Percentiles rank a stretch among this genome's conserved stretches.
These are phyloP conservation scores for Amphipyra tragopoginis DNA, from an alignment of 2,888 invertebrate genomes.

Conservation along the genomic window DNA sequence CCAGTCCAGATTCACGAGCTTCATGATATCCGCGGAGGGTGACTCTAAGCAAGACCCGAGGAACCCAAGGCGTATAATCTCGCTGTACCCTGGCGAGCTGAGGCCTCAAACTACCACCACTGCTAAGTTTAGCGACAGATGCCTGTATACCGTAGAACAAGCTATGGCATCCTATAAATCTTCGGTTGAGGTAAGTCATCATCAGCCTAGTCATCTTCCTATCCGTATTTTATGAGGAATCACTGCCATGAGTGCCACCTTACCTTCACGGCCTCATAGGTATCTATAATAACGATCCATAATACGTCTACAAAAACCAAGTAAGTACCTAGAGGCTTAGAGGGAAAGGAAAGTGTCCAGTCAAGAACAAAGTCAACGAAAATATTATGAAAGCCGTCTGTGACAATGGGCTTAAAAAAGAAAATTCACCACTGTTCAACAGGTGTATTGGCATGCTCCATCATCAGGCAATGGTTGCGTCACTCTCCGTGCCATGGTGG, in stretches of 20 bases:
- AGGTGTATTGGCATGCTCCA: slow-evolving; percentile 86
- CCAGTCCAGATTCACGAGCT: slow-evolving; percentile 76
- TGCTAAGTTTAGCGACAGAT: slow-evolving; percentile 81
- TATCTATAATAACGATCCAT: too few relatives aligned
- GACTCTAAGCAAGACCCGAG: slow-evolving; percentile 76
- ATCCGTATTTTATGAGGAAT: too few relatives aligned
- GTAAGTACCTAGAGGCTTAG: too few relatives aligned
- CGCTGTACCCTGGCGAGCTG: slow-evolving; percentile 76
- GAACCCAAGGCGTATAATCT: slow-evolving; percentile 74
- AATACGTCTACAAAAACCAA: too few relatives aligned
- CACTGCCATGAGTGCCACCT: too few relatives aligned
- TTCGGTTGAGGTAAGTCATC: slow-evolving; percentile 73
- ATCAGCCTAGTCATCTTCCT: too few relatives aligned
- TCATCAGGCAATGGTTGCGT: slow-evolving; percentile 81
- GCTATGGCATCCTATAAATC: slow-evolving; percentile 72
- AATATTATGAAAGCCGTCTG: too few relatives aligned
- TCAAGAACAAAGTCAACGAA: too few relatives aligned
- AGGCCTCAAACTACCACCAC: slow-evolving; percentile 69
- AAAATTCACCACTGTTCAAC: not conserved
- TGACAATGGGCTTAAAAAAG: too few relatives aligned
- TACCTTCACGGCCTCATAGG: too few relatives aligned
- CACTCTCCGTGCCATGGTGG: slow-evolving; percentile 82
- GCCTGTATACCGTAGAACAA: slow-evolving; percentile 81
- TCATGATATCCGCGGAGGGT: slow-evolving; percentile 85
- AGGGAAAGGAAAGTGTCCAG: too few relatives aligned